These are phyloP conservation scores for Ptychochromis oligacanthus DNA, from an alignment of 2,113 vertebrate species.

Conservation along the genomic window DNA sequence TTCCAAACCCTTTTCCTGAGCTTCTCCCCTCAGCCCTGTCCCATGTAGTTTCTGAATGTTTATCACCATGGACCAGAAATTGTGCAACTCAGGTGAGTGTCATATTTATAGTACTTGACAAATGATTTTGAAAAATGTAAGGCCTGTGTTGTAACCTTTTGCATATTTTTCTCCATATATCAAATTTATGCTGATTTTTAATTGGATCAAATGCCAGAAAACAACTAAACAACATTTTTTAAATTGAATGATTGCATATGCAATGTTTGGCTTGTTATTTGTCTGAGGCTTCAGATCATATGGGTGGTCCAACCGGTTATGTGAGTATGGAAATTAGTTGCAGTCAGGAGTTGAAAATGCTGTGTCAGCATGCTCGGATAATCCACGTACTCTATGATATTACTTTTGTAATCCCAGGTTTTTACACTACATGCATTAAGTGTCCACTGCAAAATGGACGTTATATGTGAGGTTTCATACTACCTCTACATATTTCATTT, in stretches of 20 bases:
- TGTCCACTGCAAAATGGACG: background rate
- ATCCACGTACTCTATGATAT: background rate
- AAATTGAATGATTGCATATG: conserved; percentile 17
- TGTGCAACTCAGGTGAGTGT: conserved; percentile 89
- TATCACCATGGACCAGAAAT: conserved; percentile 89
- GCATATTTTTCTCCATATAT: background rate
- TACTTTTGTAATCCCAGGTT: background rate
- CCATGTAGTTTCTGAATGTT: conserved; percentile 84
- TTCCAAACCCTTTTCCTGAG: conserved; percentile 90
- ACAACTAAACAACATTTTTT: conserved; percentile 14
- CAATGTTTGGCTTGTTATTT: conserved; percentile 38
- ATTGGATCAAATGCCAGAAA: conserved; percentile 16
- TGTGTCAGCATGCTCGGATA: conserved; percentile 37
- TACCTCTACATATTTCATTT: conserved; percentile 9
- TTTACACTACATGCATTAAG: background rate
- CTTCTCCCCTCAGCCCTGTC: conserved; percentile 83
- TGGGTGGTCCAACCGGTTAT: conserved; percentile 55
- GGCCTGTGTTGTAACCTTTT: background rate
- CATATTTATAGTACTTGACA: background rate
- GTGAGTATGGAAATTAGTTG: conserved; percentile 55
- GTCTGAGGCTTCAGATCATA: conserved; percentile 28
- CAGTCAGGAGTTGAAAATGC: conserved; percentile 37
- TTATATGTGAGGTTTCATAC: background rate
- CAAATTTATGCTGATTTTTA: background rate
- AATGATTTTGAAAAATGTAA: background rate